Evolutionary conservation across 2,797 vertebrate genomes (phyloP).

Genomic region (Tapirus indicus): DNA sequence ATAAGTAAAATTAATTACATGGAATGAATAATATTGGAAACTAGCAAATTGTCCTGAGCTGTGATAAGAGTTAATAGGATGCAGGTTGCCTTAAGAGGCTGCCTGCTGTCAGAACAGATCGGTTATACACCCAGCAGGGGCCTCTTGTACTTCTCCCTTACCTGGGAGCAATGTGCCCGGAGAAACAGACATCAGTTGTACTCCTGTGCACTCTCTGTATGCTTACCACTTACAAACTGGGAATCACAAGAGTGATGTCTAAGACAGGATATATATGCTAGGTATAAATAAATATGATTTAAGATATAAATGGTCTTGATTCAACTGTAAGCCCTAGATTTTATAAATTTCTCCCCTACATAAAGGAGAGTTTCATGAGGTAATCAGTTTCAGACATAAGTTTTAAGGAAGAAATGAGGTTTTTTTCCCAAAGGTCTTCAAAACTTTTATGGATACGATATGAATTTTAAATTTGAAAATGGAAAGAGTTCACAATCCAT

Average conservation of each 20-base stretch:
- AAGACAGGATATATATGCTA: neutral
- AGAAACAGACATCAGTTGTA: slow-evolving; percentile 35
- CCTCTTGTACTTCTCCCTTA: slow-evolving; percentile 54
- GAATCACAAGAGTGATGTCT: neutral
- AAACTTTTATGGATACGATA: slow-evolving; percentile 45
- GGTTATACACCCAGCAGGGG: slow-evolving; percentile 19
- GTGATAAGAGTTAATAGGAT: slow-evolving; percentile 72
- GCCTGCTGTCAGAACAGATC: slow-evolving; percentile 57
- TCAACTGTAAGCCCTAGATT: slow-evolving; percentile 22
- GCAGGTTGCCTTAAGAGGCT: slow-evolving; percentile 62
- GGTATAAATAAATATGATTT: slow-evolving; percentile 44
- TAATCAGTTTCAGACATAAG: slow-evolving; percentile 50
- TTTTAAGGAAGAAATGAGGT: slow-evolving; percentile 22
- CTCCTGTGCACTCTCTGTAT: neutral
- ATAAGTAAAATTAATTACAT: neutral
- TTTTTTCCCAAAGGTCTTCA: neutral
- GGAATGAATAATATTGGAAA: neutral
- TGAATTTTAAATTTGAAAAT: slow-evolving; percentile 63
- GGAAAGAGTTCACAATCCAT: slow-evolving; percentile 60
- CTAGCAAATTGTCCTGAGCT: neutral
- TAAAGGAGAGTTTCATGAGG: neutral
- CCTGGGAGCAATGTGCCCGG: slow-evolving; percentile 47
- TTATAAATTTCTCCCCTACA: neutral
- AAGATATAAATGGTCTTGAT: neutral
- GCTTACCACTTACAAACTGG: neutral